Evolutionary conservation across 2,888 invertebrate species (phyloP), one percentile per base, ranked within the genome.

Genomic region (Fragum fragum): DNA sequence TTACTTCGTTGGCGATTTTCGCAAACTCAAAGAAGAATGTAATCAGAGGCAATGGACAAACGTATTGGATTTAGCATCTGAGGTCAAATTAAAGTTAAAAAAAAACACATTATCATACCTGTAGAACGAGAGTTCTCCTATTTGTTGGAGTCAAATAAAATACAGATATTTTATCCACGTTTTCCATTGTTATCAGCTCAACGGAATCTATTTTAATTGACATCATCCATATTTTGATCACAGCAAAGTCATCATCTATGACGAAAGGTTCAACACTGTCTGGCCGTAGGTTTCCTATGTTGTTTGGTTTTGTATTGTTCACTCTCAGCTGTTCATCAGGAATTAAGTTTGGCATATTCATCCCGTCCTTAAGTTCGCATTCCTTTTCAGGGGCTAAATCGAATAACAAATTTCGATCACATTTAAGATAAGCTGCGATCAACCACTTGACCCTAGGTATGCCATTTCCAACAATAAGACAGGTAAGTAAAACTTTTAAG

Each of bases 161-260:
- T 18, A 61, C 61, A 1, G 61, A 23, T 11, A 61, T 61, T 32
- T 18, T 29, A 3, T 28, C 29, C 29, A 61, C 61, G 32, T 61
- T 61, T 9, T 61, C 61, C 6, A 18, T 3, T 23, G 61, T 61
- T 11, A 18, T 32, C 16, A 61, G 5, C 18, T 32, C 29, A 18
- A 61, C 21, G 23, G 61, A 61, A 18, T 61, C 61, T 9, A 61
- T 61, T 26, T 18, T 21, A 14, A 42, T 59, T 0, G 73, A 57
- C 68, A 68, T 73, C 57, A 78, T 68, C 78, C 73, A 78, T 14
- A 78, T n/a, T 28, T 47, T 73, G 52, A 78, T 36, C 3, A 32
- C 18, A 18, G 32, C 42, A 23, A n/a, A 73, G 14, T 68, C 21
- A 7, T 26, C n/a, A 53, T 78, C 32, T 21, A 78, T 59, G 21